These are phyloP conservation scores for Sebastes vulpes DNA, from an alignment of 2,797 vertebrate genomes.

Conservation along the genomic window DNA sequence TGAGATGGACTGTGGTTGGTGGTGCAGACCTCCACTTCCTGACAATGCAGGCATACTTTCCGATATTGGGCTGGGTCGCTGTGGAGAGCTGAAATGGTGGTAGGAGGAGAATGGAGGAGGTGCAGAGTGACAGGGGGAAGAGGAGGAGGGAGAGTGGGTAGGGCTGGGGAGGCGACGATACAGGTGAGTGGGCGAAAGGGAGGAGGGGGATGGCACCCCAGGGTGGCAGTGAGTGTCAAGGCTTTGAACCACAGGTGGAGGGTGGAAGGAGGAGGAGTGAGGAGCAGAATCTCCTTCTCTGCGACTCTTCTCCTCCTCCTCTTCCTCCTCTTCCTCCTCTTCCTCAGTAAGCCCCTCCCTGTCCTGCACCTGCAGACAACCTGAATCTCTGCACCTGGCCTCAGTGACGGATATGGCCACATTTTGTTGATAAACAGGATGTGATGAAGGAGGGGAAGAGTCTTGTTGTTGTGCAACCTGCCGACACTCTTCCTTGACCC, in stretches of 20 bases:
- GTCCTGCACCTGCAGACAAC: conserved; percentile 47
- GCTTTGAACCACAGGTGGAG: conserved; percentile 21
- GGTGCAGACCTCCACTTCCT: conserved; percentile 70
- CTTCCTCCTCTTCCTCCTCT: conserved; percentile 87
- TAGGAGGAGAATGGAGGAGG: conserved; percentile 81
- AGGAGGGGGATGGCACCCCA: conserved; percentile 30
- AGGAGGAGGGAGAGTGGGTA: conserved; percentile 86
- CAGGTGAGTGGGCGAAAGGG: conserved; percentile 66
- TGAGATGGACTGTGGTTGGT: conserved; percentile 88
- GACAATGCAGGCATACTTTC: conserved; percentile 80
- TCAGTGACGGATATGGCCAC: conserved; percentile 44
- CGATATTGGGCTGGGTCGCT: conserved; percentile 88
- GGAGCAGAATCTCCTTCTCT: conserved; percentile 82
- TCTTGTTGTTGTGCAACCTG: conserved; percentile 87
- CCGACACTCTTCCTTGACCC: conserved; percentile 95
- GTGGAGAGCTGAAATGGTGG: conserved; percentile 91
- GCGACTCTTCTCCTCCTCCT: conserved; percentile 85
- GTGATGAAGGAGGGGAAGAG: conserved; percentile 54
- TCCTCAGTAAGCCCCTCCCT: conserved; percentile 83
- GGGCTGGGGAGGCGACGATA: conserved; percentile 82
- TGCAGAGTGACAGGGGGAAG: conserved; percentile 84
- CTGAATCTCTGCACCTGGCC: conserved; percentile 35
- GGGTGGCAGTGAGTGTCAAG: conserved; percentile 36
- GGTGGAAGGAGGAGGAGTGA: conserved; percentile 19
- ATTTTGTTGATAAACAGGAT: conserved; percentile 49